phyloP scores from a whole-genome alignment of 2,113 vertebrate genomes.

The Otis tarda region DNA sequence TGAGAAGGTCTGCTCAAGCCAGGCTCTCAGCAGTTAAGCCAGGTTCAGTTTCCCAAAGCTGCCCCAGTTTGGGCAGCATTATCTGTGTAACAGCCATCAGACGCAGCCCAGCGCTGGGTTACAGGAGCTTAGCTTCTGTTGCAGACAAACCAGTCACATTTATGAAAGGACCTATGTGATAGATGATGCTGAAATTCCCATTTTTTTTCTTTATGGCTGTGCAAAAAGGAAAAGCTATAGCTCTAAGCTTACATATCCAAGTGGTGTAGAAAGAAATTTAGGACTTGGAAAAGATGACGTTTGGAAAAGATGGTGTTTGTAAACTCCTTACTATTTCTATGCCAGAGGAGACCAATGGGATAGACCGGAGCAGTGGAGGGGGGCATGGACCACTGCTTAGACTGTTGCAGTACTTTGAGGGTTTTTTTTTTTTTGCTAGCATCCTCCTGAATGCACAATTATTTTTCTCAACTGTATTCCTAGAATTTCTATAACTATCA shows the following conservation, averaged over 20 bases:
- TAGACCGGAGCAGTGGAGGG: neutral
- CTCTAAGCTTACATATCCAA: neutral
- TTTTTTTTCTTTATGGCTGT: neutral
- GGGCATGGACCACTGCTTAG: neutral
- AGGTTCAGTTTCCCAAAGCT: neutral
- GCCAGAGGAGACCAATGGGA: neutral
- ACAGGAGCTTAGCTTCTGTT: neutral
- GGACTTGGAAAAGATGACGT: neutral
- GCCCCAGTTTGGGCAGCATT: neutral
- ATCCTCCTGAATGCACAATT: neutral
- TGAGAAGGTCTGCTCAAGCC: neutral
- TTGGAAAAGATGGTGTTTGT: neutral
- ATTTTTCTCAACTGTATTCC: neutral
- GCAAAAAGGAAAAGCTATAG: neutral
- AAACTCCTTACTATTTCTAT: neutral
- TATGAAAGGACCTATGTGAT: neutral
- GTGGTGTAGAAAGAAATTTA: neutral
- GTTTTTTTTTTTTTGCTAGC: neutral
- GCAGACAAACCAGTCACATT: neutral
- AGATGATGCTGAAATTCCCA: neutral
- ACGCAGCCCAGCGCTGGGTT: neutral
- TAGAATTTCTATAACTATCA: neutral
- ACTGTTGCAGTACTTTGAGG: accelerated
- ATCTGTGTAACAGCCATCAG: neutral
- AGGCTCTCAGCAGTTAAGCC: neutral